These are phyloP conservation scores for Idris sp. DNA, from an alignment of 1,140 invertebrate genomes.

Conservation along the genomic window DNA sequence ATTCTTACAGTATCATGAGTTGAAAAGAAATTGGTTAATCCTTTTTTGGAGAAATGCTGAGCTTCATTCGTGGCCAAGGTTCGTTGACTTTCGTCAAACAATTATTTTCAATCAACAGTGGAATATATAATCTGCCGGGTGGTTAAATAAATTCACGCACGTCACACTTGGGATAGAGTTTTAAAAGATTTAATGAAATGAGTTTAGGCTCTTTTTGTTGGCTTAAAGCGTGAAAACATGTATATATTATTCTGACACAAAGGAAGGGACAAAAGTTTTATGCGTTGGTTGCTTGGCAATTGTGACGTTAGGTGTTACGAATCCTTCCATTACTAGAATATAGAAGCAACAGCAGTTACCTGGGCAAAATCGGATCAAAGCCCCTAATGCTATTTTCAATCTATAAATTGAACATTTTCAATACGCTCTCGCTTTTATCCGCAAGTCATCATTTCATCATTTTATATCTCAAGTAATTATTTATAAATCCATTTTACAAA, in stretches of 20 bases:
- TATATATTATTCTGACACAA: background rate
- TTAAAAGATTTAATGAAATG: conserved; percentile 13
- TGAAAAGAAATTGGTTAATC: conserved; percentile 6
- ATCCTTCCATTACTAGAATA: conserved; percentile 21
- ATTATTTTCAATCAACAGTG: conserved; percentile 29
- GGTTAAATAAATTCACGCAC: conserved; percentile 14
- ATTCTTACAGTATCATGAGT: too few relatives aligned
- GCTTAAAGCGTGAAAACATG: too few relatives aligned
- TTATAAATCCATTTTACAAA: conserved; percentile 16
- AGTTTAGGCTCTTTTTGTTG: conserved; percentile 2
- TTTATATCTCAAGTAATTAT: conserved; percentile 21
- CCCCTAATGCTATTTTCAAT: conserved; percentile 30
- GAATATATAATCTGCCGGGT: conserved; percentile 2
- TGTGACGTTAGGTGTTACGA: conserved; percentile 17
- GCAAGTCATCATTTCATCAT: conserved; percentile 41
- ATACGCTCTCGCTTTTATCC: conserved; percentile 23
- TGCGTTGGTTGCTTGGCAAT: conserved; percentile 3
- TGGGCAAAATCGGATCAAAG: conserved; percentile 31
- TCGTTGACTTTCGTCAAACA: conserved; percentile 17
- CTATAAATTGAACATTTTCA: conserved; percentile 31
- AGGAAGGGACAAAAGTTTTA: too few relatives aligned
- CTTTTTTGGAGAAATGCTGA: too few relatives aligned
- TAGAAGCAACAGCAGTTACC: too few relatives aligned
- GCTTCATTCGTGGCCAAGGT: too few relatives aligned
- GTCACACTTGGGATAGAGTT: conserved; percentile 4